Base-by-base conservation (phyloP, 2,888 invertebrate genomes). In the Drosophila nr. perissopoda region DNA sequence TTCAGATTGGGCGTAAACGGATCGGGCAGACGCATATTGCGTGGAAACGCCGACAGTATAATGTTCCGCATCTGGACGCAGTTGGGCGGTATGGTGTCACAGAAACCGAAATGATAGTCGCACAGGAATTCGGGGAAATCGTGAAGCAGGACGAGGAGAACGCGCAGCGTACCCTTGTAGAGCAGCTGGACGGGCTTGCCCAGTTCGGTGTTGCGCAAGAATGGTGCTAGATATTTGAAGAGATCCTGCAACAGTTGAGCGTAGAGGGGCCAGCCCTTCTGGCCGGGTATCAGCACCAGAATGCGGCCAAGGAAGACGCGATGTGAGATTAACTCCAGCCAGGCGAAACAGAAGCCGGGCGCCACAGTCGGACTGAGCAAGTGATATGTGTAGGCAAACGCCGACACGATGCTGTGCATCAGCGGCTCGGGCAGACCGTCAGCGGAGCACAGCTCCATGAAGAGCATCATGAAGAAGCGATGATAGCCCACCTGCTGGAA, bases 81-180 rank as follows among this genome's bases (percentile, higher is more conserved):
- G 93, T 99, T 99, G 5, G 99, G 98, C 54, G 99, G 99, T 88
- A 99, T 99, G 73, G 98, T 99, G 93, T 99, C 99, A 93, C 99
- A 99, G 94, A 99, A 99, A 52, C 98, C 98, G 93, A 99, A 99
- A 93, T 99, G 99, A 93, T 99, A 99, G 93, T 99, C 99, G 93
- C 99, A 99, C 59, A 99, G 95, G 93, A 99, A 99, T 94, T 99
- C 99, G 0, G 99, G 99, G 93, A 99, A 99, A 93, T 99, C 99
- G 92, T 99, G 99, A 16, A 99, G 94, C 36, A 99, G 94, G 0
- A 99, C 99, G 46, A 99, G 94, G 59, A 99, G 94, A 11, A 99
- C 98, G 76, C 99, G 95, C 53, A 99, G 94, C 0, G 99, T 98
- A 83, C 99, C 99, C 94, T 98, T 99, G 94, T 99, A 99, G 31